A percentile compares a stretch with the other conserved stretches of the same genome.
These are phyloP conservation scores for Eulithis prunata DNA, from an alignment of 2,888 invertebrate species.

Conservation along the genomic window DNA sequence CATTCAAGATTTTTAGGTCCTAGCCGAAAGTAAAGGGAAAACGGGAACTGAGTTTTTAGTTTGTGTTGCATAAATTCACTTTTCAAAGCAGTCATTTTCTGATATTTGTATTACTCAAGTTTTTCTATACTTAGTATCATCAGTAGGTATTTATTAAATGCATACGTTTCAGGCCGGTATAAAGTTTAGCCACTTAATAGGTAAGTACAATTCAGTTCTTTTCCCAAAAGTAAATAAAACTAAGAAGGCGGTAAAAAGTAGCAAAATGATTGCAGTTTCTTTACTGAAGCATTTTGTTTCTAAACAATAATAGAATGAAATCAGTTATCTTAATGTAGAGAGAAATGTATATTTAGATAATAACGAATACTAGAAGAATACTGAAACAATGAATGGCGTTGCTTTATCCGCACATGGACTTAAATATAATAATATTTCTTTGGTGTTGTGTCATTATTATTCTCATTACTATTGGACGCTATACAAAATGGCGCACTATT, in stretches of 20 bases:
- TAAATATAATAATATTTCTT: conserved; percentile 72
- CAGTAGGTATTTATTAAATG: conserved; percentile 17
- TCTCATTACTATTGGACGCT: conserved; percentile 78
- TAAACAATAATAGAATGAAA: conserved; percentile 16
- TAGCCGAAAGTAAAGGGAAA: conserved; percentile 23
- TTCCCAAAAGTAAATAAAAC: conserved; percentile 9
- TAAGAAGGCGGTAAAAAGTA: conserved; percentile 17
- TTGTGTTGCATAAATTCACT: not conserved
- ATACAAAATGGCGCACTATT: conserved; percentile 69
- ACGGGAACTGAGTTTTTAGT: conserved; percentile 12
- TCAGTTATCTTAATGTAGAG: conserved; percentile 30
- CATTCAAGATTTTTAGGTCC: conserved; percentile 44
- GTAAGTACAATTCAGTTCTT: conserved; percentile 9
- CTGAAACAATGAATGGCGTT: conserved; percentile 76
- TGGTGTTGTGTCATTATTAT: conserved; percentile 77
- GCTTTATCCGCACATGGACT: conserved; percentile 70
- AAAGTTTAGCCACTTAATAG: not conserved
- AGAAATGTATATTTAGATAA: conserved; percentile 46
- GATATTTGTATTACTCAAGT: not conserved
- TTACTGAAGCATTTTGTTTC: conserved; percentile 25
- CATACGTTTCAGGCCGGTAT: conserved; percentile 5
- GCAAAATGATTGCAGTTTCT: not conserved
- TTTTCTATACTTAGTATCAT: not conserved
- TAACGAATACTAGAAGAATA: conserved; percentile 74
- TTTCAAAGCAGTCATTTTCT: not conserved